Conservation (phyloP, 1,140 invertebrate genomes). For the Cyrtorhinus lividipennis region DNA sequence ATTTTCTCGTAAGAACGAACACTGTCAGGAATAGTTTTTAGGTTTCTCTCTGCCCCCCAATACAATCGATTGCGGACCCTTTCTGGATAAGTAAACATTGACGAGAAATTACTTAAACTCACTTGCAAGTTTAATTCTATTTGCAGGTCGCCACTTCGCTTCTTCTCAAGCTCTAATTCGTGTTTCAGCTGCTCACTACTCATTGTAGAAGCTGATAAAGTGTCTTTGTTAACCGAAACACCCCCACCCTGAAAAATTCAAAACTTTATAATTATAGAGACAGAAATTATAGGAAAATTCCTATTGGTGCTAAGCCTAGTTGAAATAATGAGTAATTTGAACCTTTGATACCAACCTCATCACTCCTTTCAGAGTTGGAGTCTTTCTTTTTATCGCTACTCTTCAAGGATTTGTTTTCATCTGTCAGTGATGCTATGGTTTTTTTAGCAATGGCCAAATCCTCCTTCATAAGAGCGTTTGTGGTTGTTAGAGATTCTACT, state of each 20-base stretch:
- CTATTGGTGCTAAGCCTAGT: no score
- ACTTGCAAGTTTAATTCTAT: constrained; percentile 75
- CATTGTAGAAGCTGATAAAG: constrained; percentile 20
- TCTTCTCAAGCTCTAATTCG: constrained; percentile 60
- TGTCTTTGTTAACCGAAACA: not conserved
- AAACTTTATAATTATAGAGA: no score
- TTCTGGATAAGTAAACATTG: no score
- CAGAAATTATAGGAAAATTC: no score
- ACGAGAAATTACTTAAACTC: constrained; percentile 20
- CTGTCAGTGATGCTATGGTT: constrained; percentile 58
- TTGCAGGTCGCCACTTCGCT: constrained; percentile 56
- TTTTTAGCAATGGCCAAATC: constrained; percentile 81
- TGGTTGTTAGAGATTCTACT: constrained; percentile 79
- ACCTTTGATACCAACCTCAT: no score
- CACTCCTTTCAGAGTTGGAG: constrained; percentile 29
- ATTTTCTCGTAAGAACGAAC: no score
- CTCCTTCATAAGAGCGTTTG: constrained; percentile 84
- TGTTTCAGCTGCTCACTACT: constrained; percentile 54
- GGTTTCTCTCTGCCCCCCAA: no score
- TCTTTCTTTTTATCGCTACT: constrained; percentile 44
- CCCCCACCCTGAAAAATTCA: constrained; percentile 14
- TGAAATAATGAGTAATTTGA: no score
- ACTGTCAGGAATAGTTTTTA: no score
- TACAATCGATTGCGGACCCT: no score
- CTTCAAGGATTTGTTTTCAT: constrained; percentile 66